Evolutionary conservation across 92 coral and sea anemone genomes (phyloP).

Genomic region (Palythoa grandiflora): DNA sequence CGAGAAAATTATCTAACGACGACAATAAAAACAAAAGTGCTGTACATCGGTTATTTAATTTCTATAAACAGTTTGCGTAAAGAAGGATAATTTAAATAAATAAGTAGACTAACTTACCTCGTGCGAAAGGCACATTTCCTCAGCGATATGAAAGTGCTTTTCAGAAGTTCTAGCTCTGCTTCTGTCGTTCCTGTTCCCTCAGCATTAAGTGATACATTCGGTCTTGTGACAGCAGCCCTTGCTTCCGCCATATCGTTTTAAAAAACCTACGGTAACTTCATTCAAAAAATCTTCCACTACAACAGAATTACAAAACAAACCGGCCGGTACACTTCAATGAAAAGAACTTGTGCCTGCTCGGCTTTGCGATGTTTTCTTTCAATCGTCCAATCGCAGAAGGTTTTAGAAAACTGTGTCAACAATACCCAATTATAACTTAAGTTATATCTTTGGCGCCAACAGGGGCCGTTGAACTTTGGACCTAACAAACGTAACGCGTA

Average conservation of each 20-base stretch:
- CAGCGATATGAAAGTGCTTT: conserved; percentile 85
- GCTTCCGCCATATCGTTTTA: conserved; percentile 92
- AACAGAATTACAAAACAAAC: conserved; percentile 11
- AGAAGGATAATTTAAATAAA: neutral
- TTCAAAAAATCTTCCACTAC: conserved; percentile 23
- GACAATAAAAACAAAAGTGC: neutral
- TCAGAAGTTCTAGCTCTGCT: conserved; percentile 95
- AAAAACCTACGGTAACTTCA: neutral
- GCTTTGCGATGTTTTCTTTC: neutral
- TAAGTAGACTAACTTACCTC: conserved; percentile 65
- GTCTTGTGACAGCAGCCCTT: conserved; percentile 95
- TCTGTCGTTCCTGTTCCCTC: conserved; percentile 96
- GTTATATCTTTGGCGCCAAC: neutral
- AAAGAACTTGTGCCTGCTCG: neutral
- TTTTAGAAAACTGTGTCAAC: neutral
- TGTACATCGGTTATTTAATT: neutral
- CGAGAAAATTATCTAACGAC: neutral
- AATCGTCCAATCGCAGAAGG: conserved; percentile 13
- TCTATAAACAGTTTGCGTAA: neutral
- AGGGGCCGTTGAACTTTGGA: conserved; percentile 3
- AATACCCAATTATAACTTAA: neutral
- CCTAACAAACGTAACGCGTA: neutral
- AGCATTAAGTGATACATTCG: conserved; percentile 87
- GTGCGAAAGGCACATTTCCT: conserved; percentile 95
- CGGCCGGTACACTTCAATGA: neutral